phyloP scores from a whole-genome alignment of 2,888 invertebrate species.

The Cylindroiulus punctatus region DNA sequence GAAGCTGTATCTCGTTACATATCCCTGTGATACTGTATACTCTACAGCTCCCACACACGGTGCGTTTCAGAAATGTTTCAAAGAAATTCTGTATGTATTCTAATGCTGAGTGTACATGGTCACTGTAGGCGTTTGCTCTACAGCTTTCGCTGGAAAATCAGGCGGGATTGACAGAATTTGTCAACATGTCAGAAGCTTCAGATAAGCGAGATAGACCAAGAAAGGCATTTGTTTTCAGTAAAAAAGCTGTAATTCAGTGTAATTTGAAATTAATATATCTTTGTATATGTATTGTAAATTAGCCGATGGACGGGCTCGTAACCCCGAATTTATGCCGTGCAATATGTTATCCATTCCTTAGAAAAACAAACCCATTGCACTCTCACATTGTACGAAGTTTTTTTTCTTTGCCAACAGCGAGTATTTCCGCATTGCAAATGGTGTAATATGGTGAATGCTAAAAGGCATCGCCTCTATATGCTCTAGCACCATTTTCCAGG shows the following conservation, averaged over 20 bases:
- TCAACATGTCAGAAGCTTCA: slow-evolving; percentile 7
- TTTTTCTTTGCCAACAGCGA: slow-evolving; percentile 13
- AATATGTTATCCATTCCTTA: slow-evolving; percentile 44
- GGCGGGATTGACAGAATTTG: slow-evolving; percentile 24
- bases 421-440: slow-evolving; percentile 37
- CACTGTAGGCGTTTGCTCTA: neutral
- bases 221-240: neutral
- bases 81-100: slow-evolving; percentile 25
- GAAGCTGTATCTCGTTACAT: neutral
- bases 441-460: slow-evolving; percentile 13
- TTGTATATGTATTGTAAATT: neutral
- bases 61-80: neutral
- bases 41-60: neutral
- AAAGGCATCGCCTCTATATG: neutral
- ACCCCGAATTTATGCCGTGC: neutral
- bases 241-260: neutral
- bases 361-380: slow-evolving; percentile 24
- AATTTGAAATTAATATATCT: neutral
- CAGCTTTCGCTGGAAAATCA: neutral
- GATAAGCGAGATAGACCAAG: too few relatives aligned
- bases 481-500: neutral
- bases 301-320: neutral
- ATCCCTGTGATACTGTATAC: too few relatives aligned
- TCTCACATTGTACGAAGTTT: slow-evolving; percentile 14
- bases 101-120: neutral